phyloP scores from a whole-genome alignment of 2,113 vertebrate species.

The Benitochromis conjunctus region DNA sequence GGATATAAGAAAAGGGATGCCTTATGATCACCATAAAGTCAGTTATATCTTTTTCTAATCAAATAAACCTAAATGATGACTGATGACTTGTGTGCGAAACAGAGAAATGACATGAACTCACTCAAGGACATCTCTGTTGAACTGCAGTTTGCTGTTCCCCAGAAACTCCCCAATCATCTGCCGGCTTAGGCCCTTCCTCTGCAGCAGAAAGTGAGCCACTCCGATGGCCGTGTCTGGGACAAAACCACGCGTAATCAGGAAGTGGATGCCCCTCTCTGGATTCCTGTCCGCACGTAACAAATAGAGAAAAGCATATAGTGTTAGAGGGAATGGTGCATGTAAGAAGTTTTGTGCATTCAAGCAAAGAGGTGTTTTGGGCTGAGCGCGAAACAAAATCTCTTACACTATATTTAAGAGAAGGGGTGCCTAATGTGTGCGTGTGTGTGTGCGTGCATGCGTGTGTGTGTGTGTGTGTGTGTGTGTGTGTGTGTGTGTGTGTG shows the following conservation, averaged over 20 bases:
- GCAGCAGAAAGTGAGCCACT: slow-evolving; percentile 95
- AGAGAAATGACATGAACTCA: slow-evolving; percentile 47
- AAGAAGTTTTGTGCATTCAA: background rate
- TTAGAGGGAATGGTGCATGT: background rate
- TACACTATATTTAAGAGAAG: background rate
- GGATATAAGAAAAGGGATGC: background rate
- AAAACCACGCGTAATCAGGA: slow-evolving; percentile 94
- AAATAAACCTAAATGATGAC: background rate
- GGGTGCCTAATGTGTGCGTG: background rate
- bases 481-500: background rate
- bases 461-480: background rate
- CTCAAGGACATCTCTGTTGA: slow-evolving; percentile 79
- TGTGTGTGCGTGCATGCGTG: too few relatives aligned
- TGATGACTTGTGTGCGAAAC: background rate
- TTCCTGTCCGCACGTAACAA: slow-evolving; percentile 77
- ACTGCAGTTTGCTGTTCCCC: slow-evolving; percentile 79
- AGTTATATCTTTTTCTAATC: background rate
- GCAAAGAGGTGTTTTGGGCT: background rate
- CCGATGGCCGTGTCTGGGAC: slow-evolving; percentile 97
- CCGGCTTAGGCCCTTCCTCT: slow-evolving; percentile 84
- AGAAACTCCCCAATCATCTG: slow-evolving; percentile 81
- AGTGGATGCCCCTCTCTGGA: slow-evolving; percentile 96
- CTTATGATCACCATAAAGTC: background rate
- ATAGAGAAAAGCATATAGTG: background rate
- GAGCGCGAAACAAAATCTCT: slow-evolving; percentile 9